Evolutionary conservation across 2,888 invertebrate species (phyloP).

Genomic region (Microctonus hyperodae): DNA sequence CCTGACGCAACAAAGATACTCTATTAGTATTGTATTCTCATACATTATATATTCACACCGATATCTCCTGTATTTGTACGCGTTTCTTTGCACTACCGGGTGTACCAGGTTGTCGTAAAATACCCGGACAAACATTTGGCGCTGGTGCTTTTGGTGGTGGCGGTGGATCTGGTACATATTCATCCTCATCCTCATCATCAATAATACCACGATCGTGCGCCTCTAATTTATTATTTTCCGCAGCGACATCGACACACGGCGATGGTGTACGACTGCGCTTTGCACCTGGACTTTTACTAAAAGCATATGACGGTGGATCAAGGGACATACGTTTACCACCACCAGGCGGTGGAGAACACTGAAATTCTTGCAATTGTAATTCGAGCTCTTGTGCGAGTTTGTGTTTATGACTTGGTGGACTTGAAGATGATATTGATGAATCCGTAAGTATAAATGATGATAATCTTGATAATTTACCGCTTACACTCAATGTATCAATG

Average conservation of each 20-base stretch:
- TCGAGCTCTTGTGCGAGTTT: slow-evolving; percentile 65
- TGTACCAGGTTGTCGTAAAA: slow-evolving; percentile 73
- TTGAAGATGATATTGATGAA: slow-evolving; percentile 46
- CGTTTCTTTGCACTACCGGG: slow-evolving; percentile 85
- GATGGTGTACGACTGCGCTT: slow-evolving; percentile 53
- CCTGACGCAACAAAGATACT: slow-evolving; percentile 4
- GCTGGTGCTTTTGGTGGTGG: slow-evolving; percentile 65
- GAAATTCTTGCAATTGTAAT: slow-evolving; percentile 71
- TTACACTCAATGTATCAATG: slow-evolving; percentile 62
- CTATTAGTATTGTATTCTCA: not conserved
- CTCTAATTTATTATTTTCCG: slow-evolving; percentile 56
- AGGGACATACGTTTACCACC: slow-evolving; percentile 53
- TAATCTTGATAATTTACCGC: slow-evolving; percentile 45
- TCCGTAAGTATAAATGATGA: slow-evolving; percentile 53
- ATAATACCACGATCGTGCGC: slow-evolving; percentile 63
- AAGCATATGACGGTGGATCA: slow-evolving; percentile 54
- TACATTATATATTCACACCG: slow-evolving; percentile 73
- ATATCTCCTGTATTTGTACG: slow-evolving; percentile 92
- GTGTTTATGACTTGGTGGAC: slow-evolving; percentile 54
- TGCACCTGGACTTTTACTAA: slow-evolving; percentile 44
- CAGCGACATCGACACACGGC: slow-evolving; percentile 57
- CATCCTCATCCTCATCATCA: slow-evolving; percentile 66
- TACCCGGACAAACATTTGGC: slow-evolving; percentile 66
- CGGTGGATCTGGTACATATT: slow-evolving; percentile 72
- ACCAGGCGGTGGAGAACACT: slow-evolving; percentile 67